A percentile compares a stretch with the other conserved stretches of the same genome.
Conservation (phyloP, 2,888 invertebrate species). For the Nephrocerus scutellatus region DNA sequence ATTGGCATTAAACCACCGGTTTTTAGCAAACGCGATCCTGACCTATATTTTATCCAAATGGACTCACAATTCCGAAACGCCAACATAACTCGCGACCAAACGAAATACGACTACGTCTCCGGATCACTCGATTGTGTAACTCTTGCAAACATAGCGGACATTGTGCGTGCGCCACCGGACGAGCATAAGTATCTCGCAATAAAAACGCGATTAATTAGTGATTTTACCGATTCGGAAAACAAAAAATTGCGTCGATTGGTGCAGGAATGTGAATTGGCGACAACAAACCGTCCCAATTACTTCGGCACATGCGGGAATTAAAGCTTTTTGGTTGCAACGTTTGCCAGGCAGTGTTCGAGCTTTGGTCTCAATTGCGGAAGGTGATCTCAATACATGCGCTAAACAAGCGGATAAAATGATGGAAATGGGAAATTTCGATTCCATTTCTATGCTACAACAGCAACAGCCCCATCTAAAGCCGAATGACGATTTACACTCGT, state of each 20-base stretch:
- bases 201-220: conserved; percentile 5
- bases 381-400: conserved; percentile 5
- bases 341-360: conserved; percentile 4
- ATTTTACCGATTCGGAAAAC: conserved; percentile 10
- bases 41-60: conserved; percentile 11
- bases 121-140: conserved; percentile 5
- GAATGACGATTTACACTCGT: too few relatives aligned
- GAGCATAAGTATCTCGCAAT: conserved; percentile 4
- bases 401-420: conserved; percentile 6
- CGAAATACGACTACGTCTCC: conserved; percentile 9
- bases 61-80: conserved; percentile 9
- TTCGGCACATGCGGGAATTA: conserved; percentile 11
- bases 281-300: conserved; percentile 9
- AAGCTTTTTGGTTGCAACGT: conserved; percentile 10
- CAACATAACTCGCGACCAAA: conserved; percentile 9
- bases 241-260: conserved; percentile 6
- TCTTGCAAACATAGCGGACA: conserved; percentile 7
- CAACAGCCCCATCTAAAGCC: conserved; percentile 1
- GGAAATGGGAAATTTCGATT: background rate
- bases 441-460: background rate
- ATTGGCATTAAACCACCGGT: conserved; percentile 11
- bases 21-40: conserved; percentile 6
- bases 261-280: conserved; percentile 12
- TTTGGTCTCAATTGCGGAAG: conserved; percentile 3
- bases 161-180: conserved; percentile 3